Evolutionary conservation across 2,888 invertebrate genomes (phyloP).

Genomic region (Erpobdella octoculata): DNA sequence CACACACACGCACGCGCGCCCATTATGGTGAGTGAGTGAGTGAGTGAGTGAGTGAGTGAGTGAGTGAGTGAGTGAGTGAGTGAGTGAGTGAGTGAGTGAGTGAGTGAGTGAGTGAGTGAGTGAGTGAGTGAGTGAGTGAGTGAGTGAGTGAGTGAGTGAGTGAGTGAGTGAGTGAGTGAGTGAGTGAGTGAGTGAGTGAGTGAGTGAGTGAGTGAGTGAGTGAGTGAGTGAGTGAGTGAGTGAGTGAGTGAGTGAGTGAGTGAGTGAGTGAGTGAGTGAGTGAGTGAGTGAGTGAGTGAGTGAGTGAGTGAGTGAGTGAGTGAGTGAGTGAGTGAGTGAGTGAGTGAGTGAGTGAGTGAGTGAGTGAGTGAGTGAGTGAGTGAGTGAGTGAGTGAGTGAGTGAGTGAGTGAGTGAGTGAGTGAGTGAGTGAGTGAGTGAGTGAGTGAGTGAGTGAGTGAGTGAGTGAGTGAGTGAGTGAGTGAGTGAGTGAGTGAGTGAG

Average conservation of each 20-base stretch:
- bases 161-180: slow-evolving; percentile 4
- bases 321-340: not conserved
- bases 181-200: slow-evolving; percentile 4
- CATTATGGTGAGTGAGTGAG: not conserved
- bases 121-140: slow-evolving; percentile 12
- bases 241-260: not conserved
- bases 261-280: not conserved
- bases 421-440: no score
- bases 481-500: no score
- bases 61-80: slow-evolving; percentile 6
- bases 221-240: slow-evolving; percentile 3
- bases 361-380: no score
- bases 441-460: no score
- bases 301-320: not conserved
- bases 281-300: not conserved
- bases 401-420: no score
- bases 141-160: slow-evolving; percentile 1
- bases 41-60: not conserved
- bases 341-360: no score
- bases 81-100: not conserved
- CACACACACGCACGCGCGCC: no score
- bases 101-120: not conserved
- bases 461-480: no score
- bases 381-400: no score
- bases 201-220: slow-evolving; percentile 10